Evolutionary conservation across 2,888 invertebrate genomes (phyloP), one percentile per base, ranked within the genome.

Genomic region (Euclidia mi): DNA sequence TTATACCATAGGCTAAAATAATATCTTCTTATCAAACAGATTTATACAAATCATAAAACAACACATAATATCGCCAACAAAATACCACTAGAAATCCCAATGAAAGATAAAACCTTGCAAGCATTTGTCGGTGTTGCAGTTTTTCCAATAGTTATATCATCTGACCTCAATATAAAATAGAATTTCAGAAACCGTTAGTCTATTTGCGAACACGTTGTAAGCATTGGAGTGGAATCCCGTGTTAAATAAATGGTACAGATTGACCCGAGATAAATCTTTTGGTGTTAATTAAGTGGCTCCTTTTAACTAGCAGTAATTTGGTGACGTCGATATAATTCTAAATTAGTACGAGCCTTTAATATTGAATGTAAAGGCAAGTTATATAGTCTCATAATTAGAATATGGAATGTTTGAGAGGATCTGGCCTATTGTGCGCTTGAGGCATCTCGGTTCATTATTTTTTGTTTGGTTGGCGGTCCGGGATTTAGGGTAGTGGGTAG

Each of bases 231-330:
- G 63, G 56, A 66, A 64, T 56, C 60, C 71, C 65, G 67, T 65
- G 68, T 60, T 53, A 73, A 73, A 77, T 79, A 65, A 67, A 71
- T 62, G 71, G 58, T 43, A 25, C 44, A 80, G 74, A 79, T 78
- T 61, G 76, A 63, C 65, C 74, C 65, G 46, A 66, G 74, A 79
- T 79, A 79, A 76, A 71, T 70, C 64, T 64, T 71, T 56, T 55
- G 58, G 76, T 76, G 80, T 72, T 79, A 79, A 79, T 74, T 71
- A 74, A 67, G 59, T 45, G 63, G 55, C 46, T 57, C 64, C 63
- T 61, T 60, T 65, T 70, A 65, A 59, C 57, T 69, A 53, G 31
- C 51, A 63, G 57, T 70, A 57, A 63, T 58, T 70, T 56, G 56
- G 55, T 64, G 61, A 64, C 48, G 53, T 49, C 32, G 38, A 57